phyloP scores from a whole-genome alignment of 2,797 vertebrate species.

The Molothrus ater region DNA sequence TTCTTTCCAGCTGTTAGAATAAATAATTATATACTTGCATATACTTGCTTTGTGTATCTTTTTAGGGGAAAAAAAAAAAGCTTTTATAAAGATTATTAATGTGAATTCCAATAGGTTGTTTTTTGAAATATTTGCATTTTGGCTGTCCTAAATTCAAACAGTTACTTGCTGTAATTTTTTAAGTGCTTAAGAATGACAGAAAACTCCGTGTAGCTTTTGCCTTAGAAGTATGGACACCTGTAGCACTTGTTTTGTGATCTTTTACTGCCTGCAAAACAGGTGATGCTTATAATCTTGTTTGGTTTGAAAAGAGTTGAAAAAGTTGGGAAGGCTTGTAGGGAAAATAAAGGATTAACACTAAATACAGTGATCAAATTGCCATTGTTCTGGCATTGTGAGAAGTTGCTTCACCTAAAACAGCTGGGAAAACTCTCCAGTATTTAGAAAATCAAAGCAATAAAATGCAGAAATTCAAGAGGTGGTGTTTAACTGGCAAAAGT shows the following conservation, averaged over 20 bases:
- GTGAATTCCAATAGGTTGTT: not conserved
- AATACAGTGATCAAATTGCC: not conserved
- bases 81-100: not conserved
- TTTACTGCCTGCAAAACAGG: not conserved
- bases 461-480: not conserved
- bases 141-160: not conserved
- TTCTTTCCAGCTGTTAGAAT: slow-evolving; percentile 17
- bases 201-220: not conserved
- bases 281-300: not conserved
- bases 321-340: not conserved
- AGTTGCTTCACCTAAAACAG: not conserved
- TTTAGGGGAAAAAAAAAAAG: not conserved
- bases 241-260: not conserved
- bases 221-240: not conserved
- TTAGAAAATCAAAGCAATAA: not conserved
- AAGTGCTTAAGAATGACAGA: not conserved
- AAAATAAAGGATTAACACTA: not conserved
- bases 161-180: not conserved
- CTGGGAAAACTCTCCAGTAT: not conserved
- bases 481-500: not conserved
- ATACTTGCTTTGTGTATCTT: not conserved
- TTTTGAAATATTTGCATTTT: not conserved
- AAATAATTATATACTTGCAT: not conserved
- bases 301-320: not conserved
- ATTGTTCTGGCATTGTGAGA: not conserved